Conservation (phyloP, 1,140 invertebrate species). For the Arctopsyche grandis region DNA sequence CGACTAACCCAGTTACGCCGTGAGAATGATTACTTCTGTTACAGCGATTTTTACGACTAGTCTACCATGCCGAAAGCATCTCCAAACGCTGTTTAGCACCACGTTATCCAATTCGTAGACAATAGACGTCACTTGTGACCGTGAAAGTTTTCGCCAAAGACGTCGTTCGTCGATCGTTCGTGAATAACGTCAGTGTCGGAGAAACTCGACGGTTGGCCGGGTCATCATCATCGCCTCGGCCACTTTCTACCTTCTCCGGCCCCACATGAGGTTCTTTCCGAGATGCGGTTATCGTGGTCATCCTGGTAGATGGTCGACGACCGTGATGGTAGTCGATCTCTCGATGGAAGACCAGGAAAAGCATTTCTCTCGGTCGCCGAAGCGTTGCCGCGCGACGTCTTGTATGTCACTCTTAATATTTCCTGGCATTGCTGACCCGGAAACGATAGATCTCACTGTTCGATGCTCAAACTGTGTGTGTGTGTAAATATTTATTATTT, state of each 20-base stretch:
- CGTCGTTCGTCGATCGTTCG: neutral
- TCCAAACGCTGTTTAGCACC: no score
- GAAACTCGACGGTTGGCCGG: slow-evolving; percentile 1
- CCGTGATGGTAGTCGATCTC: slow-evolving; percentile 11
- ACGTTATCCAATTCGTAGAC: no score
- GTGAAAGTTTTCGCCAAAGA: slow-evolving; percentile 11
- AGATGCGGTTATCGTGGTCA: no score
- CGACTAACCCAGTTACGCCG: no score
- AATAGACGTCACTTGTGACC: neutral
- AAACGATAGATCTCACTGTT: neutral
- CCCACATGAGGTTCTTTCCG: neutral
- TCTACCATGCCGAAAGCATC: no score
- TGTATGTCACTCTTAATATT: neutral
- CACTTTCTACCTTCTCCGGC: neutral
- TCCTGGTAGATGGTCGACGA: slow-evolving; percentile 14
- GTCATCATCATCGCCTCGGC: neutral
- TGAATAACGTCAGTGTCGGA: neutral
- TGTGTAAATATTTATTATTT: no score
- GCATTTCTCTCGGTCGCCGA: slow-evolving; percentile 22
- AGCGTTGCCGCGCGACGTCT: no score
- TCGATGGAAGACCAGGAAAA: slow-evolving; percentile 6
- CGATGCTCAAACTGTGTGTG: no score
- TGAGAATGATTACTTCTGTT: no score
- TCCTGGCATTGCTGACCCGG: neutral
- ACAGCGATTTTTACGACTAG: no score